Conservation (phyloP, 2,797 vertebrate species). For the Gambusia yucatana region DNA sequence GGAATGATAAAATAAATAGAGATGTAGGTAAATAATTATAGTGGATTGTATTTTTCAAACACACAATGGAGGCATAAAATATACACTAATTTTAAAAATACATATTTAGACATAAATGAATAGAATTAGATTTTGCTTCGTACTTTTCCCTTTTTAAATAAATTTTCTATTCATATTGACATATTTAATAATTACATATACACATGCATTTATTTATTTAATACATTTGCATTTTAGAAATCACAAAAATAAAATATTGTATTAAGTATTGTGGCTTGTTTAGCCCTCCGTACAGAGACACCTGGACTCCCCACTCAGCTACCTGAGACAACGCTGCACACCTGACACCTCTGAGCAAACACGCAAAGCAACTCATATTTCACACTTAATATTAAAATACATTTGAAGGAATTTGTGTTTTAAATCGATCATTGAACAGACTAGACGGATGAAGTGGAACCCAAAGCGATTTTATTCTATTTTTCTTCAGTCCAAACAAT, state of each 20-base stretch:
- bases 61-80: not conserved
- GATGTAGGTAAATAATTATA: not conserved
- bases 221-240: not conserved
- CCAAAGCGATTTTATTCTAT: not conserved
- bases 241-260: not conserved
- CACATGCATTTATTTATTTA: not conserved
- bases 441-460: not conserved
- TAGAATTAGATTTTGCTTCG: not conserved
- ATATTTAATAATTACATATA: not conserved
- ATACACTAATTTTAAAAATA: not conserved
- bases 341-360: conserved; percentile 68
- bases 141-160: not conserved
- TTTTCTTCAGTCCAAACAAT: not conserved
- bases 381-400: not conserved
- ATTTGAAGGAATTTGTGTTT: not conserved
- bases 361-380: conserved; percentile 11
- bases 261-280: not conserved
- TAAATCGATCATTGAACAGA: not conserved
- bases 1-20: not conserved
- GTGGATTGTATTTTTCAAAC: not conserved
- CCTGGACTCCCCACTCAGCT: conserved; percentile 30
- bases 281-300: conserved; percentile 5
- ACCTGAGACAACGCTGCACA: conserved; percentile 71
- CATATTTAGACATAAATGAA: not conserved
- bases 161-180: not conserved